Conservation (phyloP, 35 echinoderm and acorn worm species). For the Chiridota heheva region DNA sequence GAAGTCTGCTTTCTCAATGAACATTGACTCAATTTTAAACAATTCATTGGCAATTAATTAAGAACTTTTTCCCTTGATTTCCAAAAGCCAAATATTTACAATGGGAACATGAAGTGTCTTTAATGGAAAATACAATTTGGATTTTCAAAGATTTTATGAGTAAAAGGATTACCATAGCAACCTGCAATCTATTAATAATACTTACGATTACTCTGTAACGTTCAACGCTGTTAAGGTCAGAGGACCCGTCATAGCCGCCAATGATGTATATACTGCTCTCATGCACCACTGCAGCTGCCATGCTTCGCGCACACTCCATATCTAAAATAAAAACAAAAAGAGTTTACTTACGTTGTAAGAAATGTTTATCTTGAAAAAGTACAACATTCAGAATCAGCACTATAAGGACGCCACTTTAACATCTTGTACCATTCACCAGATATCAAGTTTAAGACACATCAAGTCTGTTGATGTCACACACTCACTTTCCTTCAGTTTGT, state of each 20-base stretch:
- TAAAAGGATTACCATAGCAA: no score
- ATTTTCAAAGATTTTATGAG: no score
- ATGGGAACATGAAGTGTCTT: no score
- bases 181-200: no score
- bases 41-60: no score
- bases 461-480: no score
- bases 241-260: conserved; percentile 80
- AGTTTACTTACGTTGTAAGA: background rate
- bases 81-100: no score
- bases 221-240: conserved; percentile 82
- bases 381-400: background rate
- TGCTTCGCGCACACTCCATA: conserved; percentile 75
- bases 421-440: background rate
- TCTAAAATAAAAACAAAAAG: conserved; percentile 57
- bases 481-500: no score
- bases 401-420: background rate
- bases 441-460: background rate
- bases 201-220: conserved; percentile 79
- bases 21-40: no score
- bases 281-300: conserved; percentile 73
- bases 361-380: background rate
- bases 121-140: no score
- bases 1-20: no score
- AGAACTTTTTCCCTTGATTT: no score
- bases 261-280: conserved; percentile 75